phyloP scores from a whole-genome alignment of 2,888 invertebrate species.

The Oscheius myriophilus region DNA sequence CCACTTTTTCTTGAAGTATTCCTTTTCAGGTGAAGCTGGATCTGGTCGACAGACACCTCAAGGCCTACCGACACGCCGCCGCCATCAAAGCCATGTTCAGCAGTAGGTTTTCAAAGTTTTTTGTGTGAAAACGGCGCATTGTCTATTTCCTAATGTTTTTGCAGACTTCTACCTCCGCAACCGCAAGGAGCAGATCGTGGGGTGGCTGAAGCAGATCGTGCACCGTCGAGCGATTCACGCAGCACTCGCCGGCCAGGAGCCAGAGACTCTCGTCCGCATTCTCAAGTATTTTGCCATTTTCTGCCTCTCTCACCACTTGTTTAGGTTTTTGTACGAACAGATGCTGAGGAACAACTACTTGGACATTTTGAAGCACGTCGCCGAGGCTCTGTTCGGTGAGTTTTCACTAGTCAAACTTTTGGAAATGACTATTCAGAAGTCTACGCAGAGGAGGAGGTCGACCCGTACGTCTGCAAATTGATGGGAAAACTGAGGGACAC shows the following conservation, averaged over 20 bases:
- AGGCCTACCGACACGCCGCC: conserved; percentile 84
- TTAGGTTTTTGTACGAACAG: conserved; percentile 79
- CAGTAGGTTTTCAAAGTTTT: background rate
- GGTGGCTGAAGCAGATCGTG: conserved; percentile 19
- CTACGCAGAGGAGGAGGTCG: conserved; percentile 45
- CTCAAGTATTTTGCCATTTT: conserved; percentile 74
- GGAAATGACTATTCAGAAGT: conserved; percentile 38
- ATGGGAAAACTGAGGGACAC: conserved; percentile 33
- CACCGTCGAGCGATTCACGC: conserved; percentile 15
- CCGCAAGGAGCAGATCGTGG: conserved; percentile 16
- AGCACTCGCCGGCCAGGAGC: conserved; percentile 30
- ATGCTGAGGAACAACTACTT: conserved; percentile 64
- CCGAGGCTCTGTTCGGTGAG: conserved; percentile 48
- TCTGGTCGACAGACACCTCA: conserved; percentile 79
- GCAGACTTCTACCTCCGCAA: conserved; percentile 2
- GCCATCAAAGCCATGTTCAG: conserved; percentile 81
- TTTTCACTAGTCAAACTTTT: background rate
- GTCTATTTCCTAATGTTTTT: background rate
- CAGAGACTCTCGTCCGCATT: conserved; percentile 82
- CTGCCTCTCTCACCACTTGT: conserved; percentile 72
- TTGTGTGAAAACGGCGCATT: background rate
- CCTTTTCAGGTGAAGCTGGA: conserved; percentile 51
- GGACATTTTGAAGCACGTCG: conserved; percentile 56
- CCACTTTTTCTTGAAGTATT: no score
- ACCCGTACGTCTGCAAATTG: conserved; percentile 27